phyloP scores from a whole-genome alignment of 2,797 vertebrate species.

The Danio jaintianensis region DNA sequence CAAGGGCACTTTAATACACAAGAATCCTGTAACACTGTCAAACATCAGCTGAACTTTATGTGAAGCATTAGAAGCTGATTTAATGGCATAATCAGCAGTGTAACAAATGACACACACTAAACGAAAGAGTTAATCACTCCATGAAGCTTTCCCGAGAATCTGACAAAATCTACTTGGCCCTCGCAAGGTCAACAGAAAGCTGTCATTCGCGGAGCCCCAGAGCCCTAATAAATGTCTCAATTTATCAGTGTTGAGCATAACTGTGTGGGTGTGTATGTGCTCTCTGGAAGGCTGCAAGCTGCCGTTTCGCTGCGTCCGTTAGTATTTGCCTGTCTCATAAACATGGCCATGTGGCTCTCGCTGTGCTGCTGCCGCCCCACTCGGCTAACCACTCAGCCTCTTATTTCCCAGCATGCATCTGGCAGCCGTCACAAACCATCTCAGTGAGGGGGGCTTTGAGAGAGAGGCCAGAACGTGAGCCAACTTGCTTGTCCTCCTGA shows the following conservation, averaged over 20 bases:
- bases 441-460: conserved; percentile 50
- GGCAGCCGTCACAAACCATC: conserved; percentile 71
- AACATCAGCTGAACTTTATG: conserved; percentile 3
- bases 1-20: neutral
- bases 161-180: conserved; percentile 23
- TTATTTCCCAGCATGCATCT: conserved; percentile 79
- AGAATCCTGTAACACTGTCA: neutral
- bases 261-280: conserved; percentile 21
- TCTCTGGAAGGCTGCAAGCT: conserved; percentile 38
- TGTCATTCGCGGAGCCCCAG: conserved; percentile 23
- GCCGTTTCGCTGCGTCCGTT: conserved; percentile 38
- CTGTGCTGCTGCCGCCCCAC: conserved; percentile 70
- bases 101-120: conserved; percentile 31
- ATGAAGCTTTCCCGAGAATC: conserved; percentile 14
- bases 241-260: conserved; percentile 56
- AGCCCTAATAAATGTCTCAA: conserved; percentile 59
- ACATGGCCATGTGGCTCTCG: conserved; percentile 79
- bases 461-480: conserved; percentile 31
- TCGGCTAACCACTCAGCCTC: conserved; percentile 75
- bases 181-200: conserved; percentile 47
- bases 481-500: conserved; percentile 33
- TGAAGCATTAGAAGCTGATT: neutral
- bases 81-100: neutral
- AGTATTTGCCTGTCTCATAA: conserved; percentile 57
- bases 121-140: conserved; percentile 35